Percentiles rank a stretch among this genome's conserved stretches.
Conservation (phyloP, 2,888 invertebrate genomes). For the Tuta absoluta region DNA sequence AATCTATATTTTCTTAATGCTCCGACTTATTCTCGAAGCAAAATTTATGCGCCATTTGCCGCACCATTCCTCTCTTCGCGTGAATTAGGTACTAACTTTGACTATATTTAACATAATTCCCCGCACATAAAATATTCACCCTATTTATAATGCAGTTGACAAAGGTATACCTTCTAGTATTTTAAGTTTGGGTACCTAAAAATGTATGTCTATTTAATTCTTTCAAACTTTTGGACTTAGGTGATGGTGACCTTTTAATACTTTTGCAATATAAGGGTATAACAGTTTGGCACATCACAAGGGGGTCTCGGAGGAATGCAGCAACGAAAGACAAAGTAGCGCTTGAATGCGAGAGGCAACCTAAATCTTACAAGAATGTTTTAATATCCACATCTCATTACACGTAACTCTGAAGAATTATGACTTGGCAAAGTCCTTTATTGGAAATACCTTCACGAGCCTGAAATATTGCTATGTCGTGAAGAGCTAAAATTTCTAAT, state of each 20-base stretch:
- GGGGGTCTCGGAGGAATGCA: constrained; percentile 21
- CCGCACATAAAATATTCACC: constrained; percentile 32
- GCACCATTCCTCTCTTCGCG: constrained; percentile 56
- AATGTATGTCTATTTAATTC: too few species aligned
- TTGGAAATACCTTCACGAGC: constrained; percentile 81
- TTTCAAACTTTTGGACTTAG: constrained; percentile 7
- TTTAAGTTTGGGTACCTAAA: background rate
- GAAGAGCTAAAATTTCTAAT: constrained; percentile 81
- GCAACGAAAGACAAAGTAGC: constrained; percentile 30
- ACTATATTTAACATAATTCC: constrained; percentile 55
- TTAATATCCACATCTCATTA: constrained; percentile 80
- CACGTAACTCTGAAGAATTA: constrained; percentile 81
- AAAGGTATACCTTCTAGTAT: constrained; percentile 6
- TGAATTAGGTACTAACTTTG: constrained; percentile 58
- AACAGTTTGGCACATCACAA: constrained; percentile 13
- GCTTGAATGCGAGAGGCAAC: constrained; percentile 48
- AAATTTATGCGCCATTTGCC: constrained; percentile 74
- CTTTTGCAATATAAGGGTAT: background rate
- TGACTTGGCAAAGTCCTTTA: constrained; percentile 82
- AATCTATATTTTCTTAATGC: constrained; percentile 71
- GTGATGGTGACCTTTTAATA: background rate
- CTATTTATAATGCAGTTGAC: constrained; percentile 15
- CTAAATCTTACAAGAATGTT: constrained; percentile 74
- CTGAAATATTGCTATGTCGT: constrained; percentile 81
- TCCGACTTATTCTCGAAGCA: constrained; percentile 64